Conservation (phyloP, 2,113 vertebrate genomes). For the Thomomys bottae region DNA sequence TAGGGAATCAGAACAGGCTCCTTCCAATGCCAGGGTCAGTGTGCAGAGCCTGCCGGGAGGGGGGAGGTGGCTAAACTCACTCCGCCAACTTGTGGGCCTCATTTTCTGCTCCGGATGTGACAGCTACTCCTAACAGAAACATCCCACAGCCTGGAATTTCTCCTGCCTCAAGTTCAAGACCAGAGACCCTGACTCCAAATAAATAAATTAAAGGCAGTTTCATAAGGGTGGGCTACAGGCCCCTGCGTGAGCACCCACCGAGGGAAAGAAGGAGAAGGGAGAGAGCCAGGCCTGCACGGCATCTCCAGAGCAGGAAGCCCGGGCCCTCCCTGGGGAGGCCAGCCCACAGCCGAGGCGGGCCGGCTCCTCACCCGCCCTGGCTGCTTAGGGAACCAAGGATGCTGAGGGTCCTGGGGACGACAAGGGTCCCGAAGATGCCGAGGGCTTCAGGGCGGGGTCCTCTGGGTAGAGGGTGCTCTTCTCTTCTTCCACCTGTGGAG, state of each 20-base stretch:
- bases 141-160: neutral
- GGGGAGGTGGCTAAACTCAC: neutral
- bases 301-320: no score
- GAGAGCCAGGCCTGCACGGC: neutral
- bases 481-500: conserved; percentile 89
- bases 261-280: neutral
- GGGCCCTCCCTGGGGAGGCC: neutral
- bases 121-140: neutral
- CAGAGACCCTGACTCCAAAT: no score
- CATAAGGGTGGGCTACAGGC: no score
- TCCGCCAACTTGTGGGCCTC: rapidly evolving
- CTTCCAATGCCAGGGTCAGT: neutral
- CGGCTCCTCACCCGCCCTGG: conserved; percentile 26
- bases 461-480: conserved; percentile 81
- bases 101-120: neutral
- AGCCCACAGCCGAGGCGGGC: neutral
- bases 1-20: neutral
- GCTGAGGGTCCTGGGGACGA: conserved; percentile 78
- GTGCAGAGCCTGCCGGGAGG: conserved; percentile 47
- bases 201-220: neutral
- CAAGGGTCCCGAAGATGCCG: conserved; percentile 85
- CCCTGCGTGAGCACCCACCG: neutral
- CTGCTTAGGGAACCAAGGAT: conserved; percentile 89
- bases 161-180: neutral
- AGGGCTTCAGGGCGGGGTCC: conserved; percentile 75